Evolutionary conservation across 2,888 invertebrate genomes (phyloP), one percentile per base, ranked within the genome.

Genomic region (Anorthoa munda): DNA sequence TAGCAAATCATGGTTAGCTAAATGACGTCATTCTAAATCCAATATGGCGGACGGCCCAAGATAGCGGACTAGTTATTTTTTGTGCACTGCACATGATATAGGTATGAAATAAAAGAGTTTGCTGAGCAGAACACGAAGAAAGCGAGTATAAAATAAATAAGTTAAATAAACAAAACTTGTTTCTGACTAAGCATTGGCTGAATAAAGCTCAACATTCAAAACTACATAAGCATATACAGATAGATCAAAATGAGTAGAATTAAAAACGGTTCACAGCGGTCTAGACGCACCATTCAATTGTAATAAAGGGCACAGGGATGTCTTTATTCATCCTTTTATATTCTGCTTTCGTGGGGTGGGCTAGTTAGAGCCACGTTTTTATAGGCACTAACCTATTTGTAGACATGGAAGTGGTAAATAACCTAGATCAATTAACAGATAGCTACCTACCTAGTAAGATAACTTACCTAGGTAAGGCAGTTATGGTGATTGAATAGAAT

Each of bases 261-360:
- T 9, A 61, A 77, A 76, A 67, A 45, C 2, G 21, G 1, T 23
- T n/a, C 53, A 75, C 71, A 68, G 21, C 21, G 31, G 83, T 75
- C 75, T 78, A 76, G 73, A 78, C 80, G 13, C 46, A 51, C 39
- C 58, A 70, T 78, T 60, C 67, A 75, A 77, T 81, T 69, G 65
- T 71, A 71, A 66, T 78, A 83, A 68, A 23, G 53, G n/a, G 31
- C 26, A 26, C 45, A 55, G 56, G 59, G 46, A 66, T 45, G 58
- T 63, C 77, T 80, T 80, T 68, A 81, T 66, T 70, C 15, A 50
- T n/a, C 21, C 53, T 65, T 84, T 77, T 71, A 80, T 66, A 31
- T 65, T 59, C 65, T 3, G 23, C 58, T 71, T 26, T 51, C 71
- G 17, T 59, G 53, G 60, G 56, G 55, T 59, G 48, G 21, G 39